These are phyloP conservation scores for Virgularia gustaviana DNA, from an alignment of 92 coral and sea anemone genomes.

Conservation along the genomic window DNA sequence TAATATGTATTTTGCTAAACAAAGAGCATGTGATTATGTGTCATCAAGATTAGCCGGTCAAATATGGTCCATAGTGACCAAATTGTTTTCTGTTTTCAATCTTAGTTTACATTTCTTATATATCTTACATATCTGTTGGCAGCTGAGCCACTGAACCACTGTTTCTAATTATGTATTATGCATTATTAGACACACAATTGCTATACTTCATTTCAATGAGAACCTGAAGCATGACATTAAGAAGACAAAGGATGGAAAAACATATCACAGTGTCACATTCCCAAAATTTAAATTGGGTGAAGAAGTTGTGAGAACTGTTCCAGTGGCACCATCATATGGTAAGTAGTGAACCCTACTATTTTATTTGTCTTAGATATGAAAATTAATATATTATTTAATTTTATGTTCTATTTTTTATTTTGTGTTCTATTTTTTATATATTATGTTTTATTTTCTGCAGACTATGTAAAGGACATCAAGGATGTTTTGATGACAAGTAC, in stretches of 20 bases:
- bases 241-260: neutral
- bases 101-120: too few relatives aligned
- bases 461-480: constrained; percentile 44
- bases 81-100: too few relatives aligned
- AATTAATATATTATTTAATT: too few relatives aligned
- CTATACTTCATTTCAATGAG: constrained; percentile 27
- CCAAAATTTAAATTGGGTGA: constrained; percentile 21
- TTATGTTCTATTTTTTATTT: too few relatives aligned
- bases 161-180: neutral
- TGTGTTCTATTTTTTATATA: too few relatives aligned
- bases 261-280: constrained; percentile 9
- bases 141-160: too few relatives aligned
- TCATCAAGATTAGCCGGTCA: too few relatives aligned
- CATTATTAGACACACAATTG: constrained; percentile 3
- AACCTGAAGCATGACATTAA: neutral
- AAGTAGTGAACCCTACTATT: neutral
- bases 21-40: neutral
- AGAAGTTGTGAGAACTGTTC: constrained; percentile 19
- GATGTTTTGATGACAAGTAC: constrained; percentile 38
- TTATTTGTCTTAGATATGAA: too few relatives aligned
- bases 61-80: too few relatives aligned
- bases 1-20: neutral
- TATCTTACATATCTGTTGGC: too few relatives aligned
- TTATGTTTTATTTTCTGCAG: constrained; percentile 10
- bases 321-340: constrained; percentile 1